Conservation (phyloP, 2,797 vertebrate species). For the Melanotaenia boesemani region DNA sequence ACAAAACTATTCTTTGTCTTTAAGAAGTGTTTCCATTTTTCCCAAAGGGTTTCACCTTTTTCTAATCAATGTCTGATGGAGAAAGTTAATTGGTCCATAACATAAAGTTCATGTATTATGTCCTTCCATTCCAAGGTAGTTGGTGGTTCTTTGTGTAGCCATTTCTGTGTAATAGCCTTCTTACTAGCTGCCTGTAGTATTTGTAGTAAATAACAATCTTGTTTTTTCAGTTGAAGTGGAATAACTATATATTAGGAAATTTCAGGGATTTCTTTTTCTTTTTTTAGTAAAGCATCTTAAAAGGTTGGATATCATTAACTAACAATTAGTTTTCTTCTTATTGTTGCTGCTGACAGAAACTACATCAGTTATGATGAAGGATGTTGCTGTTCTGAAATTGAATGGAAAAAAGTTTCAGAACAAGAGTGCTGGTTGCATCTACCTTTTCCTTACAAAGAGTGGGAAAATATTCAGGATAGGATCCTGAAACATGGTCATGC, state of each 20-base stretch:
- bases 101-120: too few relatives aligned
- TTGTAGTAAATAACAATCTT: too few relatives aligned
- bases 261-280: not conserved
- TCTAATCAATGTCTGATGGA: too few relatives aligned
- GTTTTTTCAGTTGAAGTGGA: too few relatives aligned
- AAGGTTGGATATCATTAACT: not conserved
- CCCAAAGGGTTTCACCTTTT: too few relatives aligned
- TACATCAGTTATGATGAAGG: slow-evolving; percentile 3
- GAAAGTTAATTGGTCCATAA: too few relatives aligned
- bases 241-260: not conserved
- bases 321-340: not conserved
- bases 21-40: too few relatives aligned
- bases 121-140: too few relatives aligned
- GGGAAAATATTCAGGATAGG: not conserved
- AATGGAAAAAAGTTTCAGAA: not conserved
- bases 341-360: not conserved
- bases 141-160: too few relatives aligned
- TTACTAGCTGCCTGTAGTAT: too few relatives aligned
- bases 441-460: slow-evolving; percentile 1
- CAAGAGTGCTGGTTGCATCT: not conserved
- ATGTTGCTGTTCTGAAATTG: slow-evolving; percentile 5
- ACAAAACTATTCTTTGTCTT: too few relatives aligned
- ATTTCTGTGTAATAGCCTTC: too few relatives aligned
- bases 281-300: not conserved
- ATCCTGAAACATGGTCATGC: not conserved